Evolutionary conservation across 2,888 invertebrate genomes (phyloP).

Genomic region (Cheilosia urbana): DNA sequence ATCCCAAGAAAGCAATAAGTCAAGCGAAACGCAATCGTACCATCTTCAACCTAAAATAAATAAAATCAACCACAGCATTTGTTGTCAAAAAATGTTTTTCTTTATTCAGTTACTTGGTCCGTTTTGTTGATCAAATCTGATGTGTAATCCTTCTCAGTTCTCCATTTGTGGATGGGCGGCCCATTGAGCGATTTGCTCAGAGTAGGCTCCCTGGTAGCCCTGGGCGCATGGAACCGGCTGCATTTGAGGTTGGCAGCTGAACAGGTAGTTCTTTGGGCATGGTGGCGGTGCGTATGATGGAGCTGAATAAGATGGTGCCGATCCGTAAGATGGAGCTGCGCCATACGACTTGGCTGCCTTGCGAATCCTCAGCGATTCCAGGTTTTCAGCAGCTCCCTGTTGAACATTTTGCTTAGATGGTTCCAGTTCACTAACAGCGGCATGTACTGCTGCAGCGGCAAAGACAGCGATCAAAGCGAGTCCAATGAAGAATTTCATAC

Average conservation of each 20-base stretch:
- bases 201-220: conserved; percentile 59
- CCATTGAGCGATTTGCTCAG: conserved; percentile 58
- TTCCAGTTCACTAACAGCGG: conserved; percentile 43
- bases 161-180: conserved; percentile 24
- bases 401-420: conserved; percentile 29
- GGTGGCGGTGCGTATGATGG: conserved; percentile 44
- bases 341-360: conserved; percentile 65
- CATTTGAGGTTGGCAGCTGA: conserved; percentile 66
- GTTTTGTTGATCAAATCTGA: background rate
- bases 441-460: conserved; percentile 28
- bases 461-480: conserved; percentile 54
- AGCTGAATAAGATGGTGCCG: conserved; percentile 4
- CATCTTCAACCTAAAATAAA: background rate
- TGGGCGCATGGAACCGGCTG: conserved; percentile 60
- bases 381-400: conserved; percentile 46
- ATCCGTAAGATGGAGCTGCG: conserved; percentile 21
- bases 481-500: conserved; percentile 67
- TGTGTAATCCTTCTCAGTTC: conserved; percentile 33
- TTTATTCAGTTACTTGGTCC: conserved; percentile 30
- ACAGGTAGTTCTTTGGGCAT: conserved; percentile 69
- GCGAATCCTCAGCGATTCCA: conserved; percentile 65
- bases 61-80: background rate
- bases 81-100: background rate
- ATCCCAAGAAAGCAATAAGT: background rate
- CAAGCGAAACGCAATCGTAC: background rate